Base-by-base conservation (phyloP, 2,797 vertebrate species). In the Parotocinclus haroldoi region DNA sequence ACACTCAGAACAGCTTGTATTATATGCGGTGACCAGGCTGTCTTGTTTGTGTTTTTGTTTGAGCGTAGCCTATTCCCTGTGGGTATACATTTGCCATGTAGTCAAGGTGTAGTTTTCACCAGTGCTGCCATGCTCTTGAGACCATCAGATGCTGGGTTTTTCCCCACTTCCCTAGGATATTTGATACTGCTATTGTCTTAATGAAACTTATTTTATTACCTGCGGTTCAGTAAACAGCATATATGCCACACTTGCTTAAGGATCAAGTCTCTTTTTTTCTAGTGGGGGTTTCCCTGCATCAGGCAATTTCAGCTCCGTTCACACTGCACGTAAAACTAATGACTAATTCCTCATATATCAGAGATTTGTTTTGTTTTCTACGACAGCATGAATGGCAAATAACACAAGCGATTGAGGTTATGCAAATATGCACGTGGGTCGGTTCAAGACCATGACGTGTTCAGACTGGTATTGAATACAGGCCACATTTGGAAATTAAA, bases 11-110 rank as follows among this genome's bases (percentile, higher is more conserved):
- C n/a, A n/a, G 45, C 46, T 59, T 63, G 27, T 63, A 52, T 54
- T 14, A 27, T 9, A 18, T 38, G 27, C 53, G 55, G 68, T 37
- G 14, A 58, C 58, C 14, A 54, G 18, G 37, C 45, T 36, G 38
- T 77, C 65, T 68, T 71, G 46, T 68, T 48, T 67, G 45, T 45
- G 13, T 60, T n/a, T n/a, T n/a, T 74, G 71, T 74, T 61, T 46
- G 46, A 45, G 45, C 46, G 56, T 49, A 69, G 46, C 49, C 37
- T 39, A 38, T 53, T 55, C 60, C 66, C 42, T 39, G 3, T 13
- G 36, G 57, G 64, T 45, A 50, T 45, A 18, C 45, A 13, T 1
- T 12, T n/a, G 13, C 36, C 19, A 9, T 50, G 39, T 63, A 58
- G 37, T 7, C 0, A 16, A 27, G 40, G 66, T 40, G 46, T 50